Evolutionary conservation across 2,888 invertebrate genomes (phyloP), one percentile per base, ranked within the genome.

Genomic region (Phyllotreta cruciferae): DNA sequence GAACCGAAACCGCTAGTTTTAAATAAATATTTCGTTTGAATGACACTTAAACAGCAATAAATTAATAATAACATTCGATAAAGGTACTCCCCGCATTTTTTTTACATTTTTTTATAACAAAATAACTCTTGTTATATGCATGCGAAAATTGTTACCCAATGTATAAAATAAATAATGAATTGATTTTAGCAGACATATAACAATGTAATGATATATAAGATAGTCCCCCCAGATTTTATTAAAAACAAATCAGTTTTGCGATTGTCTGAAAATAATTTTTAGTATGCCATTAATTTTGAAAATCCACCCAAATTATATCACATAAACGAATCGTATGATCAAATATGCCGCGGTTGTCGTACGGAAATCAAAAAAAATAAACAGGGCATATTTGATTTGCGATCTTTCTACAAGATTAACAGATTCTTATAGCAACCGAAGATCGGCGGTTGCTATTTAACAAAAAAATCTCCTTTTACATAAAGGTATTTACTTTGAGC

Each of bases 101-200:
- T 67, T 66, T 57, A 60, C 60, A 54, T 66, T 74, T 77, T 76
- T 74, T 72, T 74, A 72, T 75, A 76, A 76, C 75, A 77, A 77
- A 76, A 77, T 77, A 75, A 66, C 65, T 68, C 64, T 67, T 75
- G 71, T 73, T 68, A 67, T 50, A 66, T 66, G 68, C 70, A 70
- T 73, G 71, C 68, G 66, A 76, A 75, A 76, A 77, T 70, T 75
- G 76, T 75, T 77, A 76, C 76, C 76, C 75, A 42, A 49, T 62
- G 62, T 63, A 69, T 68, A 69, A 72, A 72, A 70, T 66, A 68
- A 66, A 66, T 65, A 69, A 71, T 69, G 66, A 67, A 67, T 58
- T 61, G 38, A 72, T 71, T 74, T 73, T 63, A 24, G 66, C 73
- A 74, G 70, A 72, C 71, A 70, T 63, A 53, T 63, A 73, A 71